Percentiles rank a stretch among this genome's conserved stretches.
Conservation (phyloP, 2,888 invertebrate genomes). For the Cremastinae sp. region DNA sequence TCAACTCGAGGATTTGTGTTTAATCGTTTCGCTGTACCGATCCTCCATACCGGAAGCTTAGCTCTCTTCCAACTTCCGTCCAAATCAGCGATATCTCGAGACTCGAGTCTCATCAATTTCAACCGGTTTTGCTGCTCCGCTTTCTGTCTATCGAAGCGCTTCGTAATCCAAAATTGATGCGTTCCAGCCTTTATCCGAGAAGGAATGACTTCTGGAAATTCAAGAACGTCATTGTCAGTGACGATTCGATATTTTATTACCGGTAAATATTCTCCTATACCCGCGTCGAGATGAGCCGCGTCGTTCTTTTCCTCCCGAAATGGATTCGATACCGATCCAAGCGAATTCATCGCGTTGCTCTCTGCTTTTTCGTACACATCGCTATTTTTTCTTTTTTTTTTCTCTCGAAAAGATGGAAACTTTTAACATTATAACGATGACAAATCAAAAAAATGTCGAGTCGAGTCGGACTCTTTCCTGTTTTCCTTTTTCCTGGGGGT, state of each 20-base stretch:
- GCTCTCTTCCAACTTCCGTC: conserved; percentile 51
- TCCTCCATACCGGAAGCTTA: conserved; percentile 60
- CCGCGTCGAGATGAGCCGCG: background rate
- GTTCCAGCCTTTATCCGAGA: conserved; percentile 14
- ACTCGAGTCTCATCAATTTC: conserved; percentile 53
- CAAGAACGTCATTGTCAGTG: conserved; percentile 9
- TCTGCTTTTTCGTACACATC: background rate
- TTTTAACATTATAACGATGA: background rate
- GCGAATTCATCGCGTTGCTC: too few species aligned
- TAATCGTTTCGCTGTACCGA: conserved; percentile 65
- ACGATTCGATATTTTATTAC: conserved; percentile 10
- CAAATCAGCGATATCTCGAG: conserved; percentile 22
- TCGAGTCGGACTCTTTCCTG: background rate
- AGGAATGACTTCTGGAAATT: conserved; percentile 32
- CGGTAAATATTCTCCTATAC: conserved; percentile 3
- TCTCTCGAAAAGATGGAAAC: background rate
- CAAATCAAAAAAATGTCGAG: background rate
- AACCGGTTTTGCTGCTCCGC: conserved; percentile 25
- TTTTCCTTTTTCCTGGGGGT: background rate
- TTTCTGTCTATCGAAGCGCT: conserved; percentile 51
- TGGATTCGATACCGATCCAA: too few species aligned
- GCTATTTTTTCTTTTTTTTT: background rate
- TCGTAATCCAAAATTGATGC: conserved; percentile 38
- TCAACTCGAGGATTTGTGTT: conserved; percentile 70
- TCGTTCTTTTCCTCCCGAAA: background rate